Percentiles rank a stretch among this genome's conserved stretches.
Evolutionary conservation across 2,797 vertebrate genomes (phyloP).

Genomic region (Sebastes iracundus): DNA sequence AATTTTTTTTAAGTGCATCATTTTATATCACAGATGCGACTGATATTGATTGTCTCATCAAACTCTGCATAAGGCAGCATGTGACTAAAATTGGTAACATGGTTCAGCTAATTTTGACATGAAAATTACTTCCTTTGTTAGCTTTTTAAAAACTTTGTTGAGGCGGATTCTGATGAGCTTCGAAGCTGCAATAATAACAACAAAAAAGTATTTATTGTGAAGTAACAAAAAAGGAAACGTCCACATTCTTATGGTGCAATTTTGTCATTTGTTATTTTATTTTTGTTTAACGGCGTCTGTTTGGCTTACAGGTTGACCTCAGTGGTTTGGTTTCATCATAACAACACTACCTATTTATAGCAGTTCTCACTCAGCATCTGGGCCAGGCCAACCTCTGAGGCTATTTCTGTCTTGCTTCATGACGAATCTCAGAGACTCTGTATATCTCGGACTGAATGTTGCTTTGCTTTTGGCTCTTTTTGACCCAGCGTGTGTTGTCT

Average conservation of each 20-base stretch:
- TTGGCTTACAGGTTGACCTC: slow-evolving; percentile 15
- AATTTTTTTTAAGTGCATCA: not conserved
- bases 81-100: not conserved
- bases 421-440: slow-evolving; percentile 9
- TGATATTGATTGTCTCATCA: not conserved
- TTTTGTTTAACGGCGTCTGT: not conserved
- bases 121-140: not conserved
- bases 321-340: slow-evolving; percentile 36
- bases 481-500: not conserved
- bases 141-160: not conserved
- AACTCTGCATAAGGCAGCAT: not conserved
- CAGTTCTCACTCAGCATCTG: slow-evolving; percentile 53
- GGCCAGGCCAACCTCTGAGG: slow-evolving; percentile 34
- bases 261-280: not conserved
- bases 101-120: not conserved
- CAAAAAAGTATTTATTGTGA: not conserved
- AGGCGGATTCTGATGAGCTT: not conserved
- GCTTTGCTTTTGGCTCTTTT: slow-evolving; percentile 4
- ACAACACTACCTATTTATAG: slow-evolving; percentile 67
- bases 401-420: slow-evolving; percentile 59
- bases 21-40: not conserved
- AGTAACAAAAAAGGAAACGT: not conserved
- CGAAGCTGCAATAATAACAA: not conserved
- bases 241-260: slow-evolving; percentile 5
- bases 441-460: slow-evolving; percentile 17